Percentiles rank a stretch among this genome's conserved stretches.
Evolutionary conservation across 2,113 vertebrate genomes (phyloP).

Genomic region (Brachypodius melanocephalos): DNA sequence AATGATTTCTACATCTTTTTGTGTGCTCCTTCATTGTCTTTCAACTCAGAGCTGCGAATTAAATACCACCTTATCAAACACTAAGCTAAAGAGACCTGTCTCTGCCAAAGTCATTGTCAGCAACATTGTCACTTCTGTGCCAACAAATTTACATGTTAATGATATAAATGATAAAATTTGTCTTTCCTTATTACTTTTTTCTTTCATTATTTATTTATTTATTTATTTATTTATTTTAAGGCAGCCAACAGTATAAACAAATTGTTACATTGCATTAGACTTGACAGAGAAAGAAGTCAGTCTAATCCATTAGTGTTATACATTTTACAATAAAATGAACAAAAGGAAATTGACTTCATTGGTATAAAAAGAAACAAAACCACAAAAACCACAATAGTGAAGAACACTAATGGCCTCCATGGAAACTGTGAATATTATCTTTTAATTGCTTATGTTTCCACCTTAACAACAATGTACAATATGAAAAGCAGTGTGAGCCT

Average conservation of each 20-base stretch:
- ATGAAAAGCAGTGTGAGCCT: not conserved
- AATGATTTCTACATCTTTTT: constrained; percentile 31
- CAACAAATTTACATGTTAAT: constrained; percentile 43
- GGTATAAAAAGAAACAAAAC: not conserved
- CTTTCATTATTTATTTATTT: not conserved
- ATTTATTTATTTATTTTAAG: not conserved
- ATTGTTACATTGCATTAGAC: not conserved
- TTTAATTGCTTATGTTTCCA: constrained; percentile 29
- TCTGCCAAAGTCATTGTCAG: constrained; percentile 12
- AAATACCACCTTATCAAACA: constrained; percentile 35
- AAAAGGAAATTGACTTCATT: not conserved
- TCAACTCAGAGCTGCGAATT: constrained; percentile 52
- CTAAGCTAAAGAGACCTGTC: constrained; percentile 17
- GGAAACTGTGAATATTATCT: constrained; percentile 22
- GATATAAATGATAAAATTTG: constrained; percentile 21
- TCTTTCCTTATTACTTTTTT: not conserved
- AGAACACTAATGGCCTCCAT: not conserved
- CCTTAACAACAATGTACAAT: not conserved
- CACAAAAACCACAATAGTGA: not conserved
- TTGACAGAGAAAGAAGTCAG: constrained; percentile 5
- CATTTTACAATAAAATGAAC: not conserved
- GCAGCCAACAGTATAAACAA: constrained; percentile 16
- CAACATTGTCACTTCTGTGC: not conserved
- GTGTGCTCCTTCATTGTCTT: constrained; percentile 2
- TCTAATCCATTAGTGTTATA: constrained; percentile 11